These are phyloP conservation scores for Bagarius yarrelli DNA, from an alignment of 2,113 vertebrate genomes.

Conservation along the genomic window DNA sequence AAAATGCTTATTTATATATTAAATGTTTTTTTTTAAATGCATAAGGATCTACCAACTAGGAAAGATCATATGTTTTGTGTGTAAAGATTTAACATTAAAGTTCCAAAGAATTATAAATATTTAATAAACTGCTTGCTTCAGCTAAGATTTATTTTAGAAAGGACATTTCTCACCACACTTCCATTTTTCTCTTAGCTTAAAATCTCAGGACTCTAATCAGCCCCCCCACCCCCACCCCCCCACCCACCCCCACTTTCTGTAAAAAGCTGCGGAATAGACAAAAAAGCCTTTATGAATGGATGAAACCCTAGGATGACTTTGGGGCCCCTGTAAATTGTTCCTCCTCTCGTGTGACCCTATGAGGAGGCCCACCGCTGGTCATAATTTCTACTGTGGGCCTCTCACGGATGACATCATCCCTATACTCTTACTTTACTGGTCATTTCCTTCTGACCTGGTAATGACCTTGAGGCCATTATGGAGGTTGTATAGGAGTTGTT, in stretches of 20 bases:
- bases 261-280: constrained; percentile 21
- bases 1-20: no score
- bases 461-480: constrained; percentile 37
- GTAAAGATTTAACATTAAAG: constrained; percentile 4
- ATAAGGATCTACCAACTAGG: neutral
- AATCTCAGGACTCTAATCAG: neutral
- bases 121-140: neutral
- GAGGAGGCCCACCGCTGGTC: constrained; percentile 30
- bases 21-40: no score
- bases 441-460: constrained; percentile 40
- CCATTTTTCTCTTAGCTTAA: constrained; percentile 35
- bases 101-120: constrained; percentile 13
- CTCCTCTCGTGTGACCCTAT: constrained; percentile 48
- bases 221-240: neutral
- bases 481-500: constrained; percentile 56
- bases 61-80: neutral
- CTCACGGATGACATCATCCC: constrained; percentile 56
- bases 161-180: constrained; percentile 16
- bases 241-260: constrained; percentile 2
- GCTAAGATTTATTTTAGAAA: constrained; percentile 11
- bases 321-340: constrained; percentile 18
- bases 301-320: constrained; percentile 24
- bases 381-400: constrained; percentile 52
- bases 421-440: constrained; percentile 26
- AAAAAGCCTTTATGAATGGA: constrained; percentile 34